Conservation (phyloP, 2,888 invertebrate genomes). For the Dasysyrphus tricinctus region DNA sequence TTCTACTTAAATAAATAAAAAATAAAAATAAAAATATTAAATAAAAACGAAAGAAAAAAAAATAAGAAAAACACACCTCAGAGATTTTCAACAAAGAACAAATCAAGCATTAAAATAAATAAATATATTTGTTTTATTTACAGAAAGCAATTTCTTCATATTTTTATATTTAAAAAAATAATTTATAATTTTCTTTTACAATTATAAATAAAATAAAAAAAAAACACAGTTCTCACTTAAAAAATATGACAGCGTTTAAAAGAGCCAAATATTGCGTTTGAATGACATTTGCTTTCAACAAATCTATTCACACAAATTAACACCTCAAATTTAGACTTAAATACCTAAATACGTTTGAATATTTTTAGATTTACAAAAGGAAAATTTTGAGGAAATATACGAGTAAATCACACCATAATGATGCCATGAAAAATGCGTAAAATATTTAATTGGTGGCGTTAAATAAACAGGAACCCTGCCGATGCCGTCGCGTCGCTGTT, state of each 20-base stretch:
- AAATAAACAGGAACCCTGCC: conserved; percentile 43
- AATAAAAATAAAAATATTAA: conserved; percentile 11
- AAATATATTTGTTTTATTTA: conserved; percentile 4
- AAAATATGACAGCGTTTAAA: conserved; percentile 1
- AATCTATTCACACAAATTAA: conserved; percentile 27
- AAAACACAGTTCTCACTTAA: not conserved
- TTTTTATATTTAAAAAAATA: conserved; percentile 10
- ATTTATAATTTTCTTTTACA: not conserved
- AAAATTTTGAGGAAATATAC: conserved; percentile 30
- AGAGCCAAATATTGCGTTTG: conserved; percentile 14
- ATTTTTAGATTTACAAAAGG: conserved; percentile 47
- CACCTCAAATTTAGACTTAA: conserved; percentile 34
- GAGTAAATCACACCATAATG: conserved; percentile 35
- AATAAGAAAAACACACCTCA: not conserved
- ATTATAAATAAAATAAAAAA: not conserved
- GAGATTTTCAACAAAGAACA: not conserved
- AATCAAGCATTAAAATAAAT: conserved; percentile 11
- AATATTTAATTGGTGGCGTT: conserved; percentile 61
- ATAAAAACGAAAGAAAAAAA: not conserved
- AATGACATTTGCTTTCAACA: conserved; percentile 18
- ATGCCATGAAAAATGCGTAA: conserved; percentile 56
- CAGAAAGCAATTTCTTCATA: conserved; percentile 1
- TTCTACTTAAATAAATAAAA: conserved; percentile 34
- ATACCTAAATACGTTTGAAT: not conserved
- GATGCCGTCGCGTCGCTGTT: not conserved